Conservation (phyloP, 2,113 vertebrate species). For the Lepus americanus region DNA sequence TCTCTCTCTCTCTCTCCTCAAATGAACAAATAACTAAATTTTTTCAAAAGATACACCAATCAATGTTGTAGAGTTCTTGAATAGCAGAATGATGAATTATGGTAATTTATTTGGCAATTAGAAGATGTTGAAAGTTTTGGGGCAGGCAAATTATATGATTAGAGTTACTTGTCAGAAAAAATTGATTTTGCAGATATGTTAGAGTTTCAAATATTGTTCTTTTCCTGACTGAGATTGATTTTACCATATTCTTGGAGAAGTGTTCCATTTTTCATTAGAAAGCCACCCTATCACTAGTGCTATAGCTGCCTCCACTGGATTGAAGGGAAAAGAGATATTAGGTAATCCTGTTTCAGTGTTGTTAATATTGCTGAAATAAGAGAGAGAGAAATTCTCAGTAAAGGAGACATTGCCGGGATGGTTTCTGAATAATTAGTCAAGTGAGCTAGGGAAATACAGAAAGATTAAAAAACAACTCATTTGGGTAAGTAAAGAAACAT, state of each 20-base stretch:
- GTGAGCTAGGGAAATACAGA: not conserved
- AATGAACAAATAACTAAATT: too few species aligned
- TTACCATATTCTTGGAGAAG: conserved; percentile 55
- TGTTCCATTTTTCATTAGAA: conserved; percentile 57
- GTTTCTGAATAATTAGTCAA: conserved; percentile 7
- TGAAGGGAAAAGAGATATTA: not conserved
- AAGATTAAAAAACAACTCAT: not conserved
- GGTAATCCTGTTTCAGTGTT: not conserved
- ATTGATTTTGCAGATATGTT: conserved; percentile 66
- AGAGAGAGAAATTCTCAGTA: not conserved
- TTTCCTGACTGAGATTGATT: conserved; percentile 57
- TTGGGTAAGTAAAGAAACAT: not conserved
- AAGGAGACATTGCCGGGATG: not conserved
- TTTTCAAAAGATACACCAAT: not conserved
- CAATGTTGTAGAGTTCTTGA: not conserved
- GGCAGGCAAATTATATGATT: conserved; percentile 67
- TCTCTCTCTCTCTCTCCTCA: too few species aligned
- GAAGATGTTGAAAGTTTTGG: conserved; percentile 47
- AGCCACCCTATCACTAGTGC: not conserved
- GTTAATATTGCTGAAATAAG: conserved; percentile 26
- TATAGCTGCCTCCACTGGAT: conserved; percentile 22
- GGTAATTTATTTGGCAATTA: conserved; percentile 70
- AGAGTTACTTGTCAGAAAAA: conserved; percentile 51
- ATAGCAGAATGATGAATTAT: conserved; percentile 53
- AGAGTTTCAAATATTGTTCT: conserved; percentile 60